A percentile compares a stretch with the other conserved stretches of the same genome.
These are phyloP conservation scores for Drosophila tropicalis DNA, from an alignment of 1,140 invertebrate genomes.

Conservation along the genomic window DNA sequence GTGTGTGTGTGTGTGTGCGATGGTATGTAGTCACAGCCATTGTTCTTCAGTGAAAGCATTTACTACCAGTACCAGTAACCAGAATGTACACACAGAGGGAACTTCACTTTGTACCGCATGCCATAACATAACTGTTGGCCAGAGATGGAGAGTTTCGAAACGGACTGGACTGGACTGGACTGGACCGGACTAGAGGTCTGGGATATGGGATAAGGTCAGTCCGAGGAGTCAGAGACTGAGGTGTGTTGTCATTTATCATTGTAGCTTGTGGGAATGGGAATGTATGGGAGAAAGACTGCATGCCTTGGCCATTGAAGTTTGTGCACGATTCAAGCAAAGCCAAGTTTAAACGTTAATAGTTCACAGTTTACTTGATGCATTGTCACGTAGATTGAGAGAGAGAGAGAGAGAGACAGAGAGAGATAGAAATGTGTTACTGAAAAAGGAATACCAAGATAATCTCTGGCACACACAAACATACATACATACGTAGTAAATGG, in stretches of 20 bases:
- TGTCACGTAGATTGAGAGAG: not conserved
- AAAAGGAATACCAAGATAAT: no score
- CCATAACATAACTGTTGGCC: not conserved
- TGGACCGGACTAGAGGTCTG: not conserved
- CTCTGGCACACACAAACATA: no score
- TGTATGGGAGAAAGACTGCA: not conserved
- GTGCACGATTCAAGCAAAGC: constrained; percentile 28
- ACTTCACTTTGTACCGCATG: constrained; percentile 1
- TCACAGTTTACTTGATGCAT: constrained; percentile 44
- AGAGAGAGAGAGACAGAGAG: no score
- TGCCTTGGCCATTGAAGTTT: not conserved
- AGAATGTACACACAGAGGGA: not conserved
- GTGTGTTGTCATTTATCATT: constrained; percentile 20
- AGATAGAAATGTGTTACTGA: no score
- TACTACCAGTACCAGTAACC: not conserved
- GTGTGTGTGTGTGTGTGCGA: not conserved
- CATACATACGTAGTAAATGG: no score
- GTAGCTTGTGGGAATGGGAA: not conserved
- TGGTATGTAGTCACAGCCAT: not conserved
- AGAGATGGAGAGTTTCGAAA: constrained; percentile 3
- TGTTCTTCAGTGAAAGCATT: not conserved
- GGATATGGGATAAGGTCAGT: constrained; percentile 19
- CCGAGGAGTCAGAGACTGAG: not conserved
- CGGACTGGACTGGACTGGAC: not conserved
- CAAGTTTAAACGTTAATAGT: constrained; percentile 72